Percentiles rank a stretch among this genome's conserved stretches.
phyloP scores from a whole-genome alignment of 2,797 vertebrate species.

The Tinamus major region DNA sequence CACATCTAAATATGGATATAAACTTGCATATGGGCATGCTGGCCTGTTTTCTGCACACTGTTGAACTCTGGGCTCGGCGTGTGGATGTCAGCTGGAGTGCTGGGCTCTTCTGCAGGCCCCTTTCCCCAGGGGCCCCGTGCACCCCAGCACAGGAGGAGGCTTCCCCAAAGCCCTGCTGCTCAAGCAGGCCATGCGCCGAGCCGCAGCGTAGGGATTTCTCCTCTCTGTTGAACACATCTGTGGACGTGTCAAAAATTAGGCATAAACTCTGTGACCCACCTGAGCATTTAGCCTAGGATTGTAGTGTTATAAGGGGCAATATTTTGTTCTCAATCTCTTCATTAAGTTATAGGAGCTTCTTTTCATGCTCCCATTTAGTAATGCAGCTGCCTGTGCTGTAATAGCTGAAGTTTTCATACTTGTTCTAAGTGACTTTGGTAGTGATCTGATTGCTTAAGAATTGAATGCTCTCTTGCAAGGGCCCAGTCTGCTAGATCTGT shows the following conservation, averaged over 20 bases:
- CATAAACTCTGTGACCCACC: background rate
- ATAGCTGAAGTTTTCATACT: background rate
- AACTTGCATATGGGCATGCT: background rate
- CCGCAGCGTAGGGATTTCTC: background rate
- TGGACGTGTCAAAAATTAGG: background rate
- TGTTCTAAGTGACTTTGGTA: background rate
- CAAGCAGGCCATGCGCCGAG: rapidly evolving
- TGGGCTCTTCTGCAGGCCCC: background rate
- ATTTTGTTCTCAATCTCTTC: background rate
- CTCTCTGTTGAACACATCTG: rapidly evolving
- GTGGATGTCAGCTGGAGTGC: background rate
- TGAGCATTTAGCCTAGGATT: background rate
- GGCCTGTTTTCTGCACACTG: background rate
- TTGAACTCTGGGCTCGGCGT: background rate
- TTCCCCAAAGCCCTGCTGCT: background rate
- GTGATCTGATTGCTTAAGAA: background rate
- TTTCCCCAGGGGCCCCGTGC: background rate
- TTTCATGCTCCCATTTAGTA: background rate
- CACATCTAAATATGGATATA: background rate
- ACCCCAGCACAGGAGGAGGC: background rate
- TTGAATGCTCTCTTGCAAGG: background rate
- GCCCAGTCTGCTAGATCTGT: background rate
- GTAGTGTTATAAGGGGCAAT: background rate
- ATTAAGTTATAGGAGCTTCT: background rate
- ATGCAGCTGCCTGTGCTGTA: background rate